Evolutionary conservation across 2,113 vertebrate genomes (phyloP).

Genomic region (Peromyscus californicus): DNA sequence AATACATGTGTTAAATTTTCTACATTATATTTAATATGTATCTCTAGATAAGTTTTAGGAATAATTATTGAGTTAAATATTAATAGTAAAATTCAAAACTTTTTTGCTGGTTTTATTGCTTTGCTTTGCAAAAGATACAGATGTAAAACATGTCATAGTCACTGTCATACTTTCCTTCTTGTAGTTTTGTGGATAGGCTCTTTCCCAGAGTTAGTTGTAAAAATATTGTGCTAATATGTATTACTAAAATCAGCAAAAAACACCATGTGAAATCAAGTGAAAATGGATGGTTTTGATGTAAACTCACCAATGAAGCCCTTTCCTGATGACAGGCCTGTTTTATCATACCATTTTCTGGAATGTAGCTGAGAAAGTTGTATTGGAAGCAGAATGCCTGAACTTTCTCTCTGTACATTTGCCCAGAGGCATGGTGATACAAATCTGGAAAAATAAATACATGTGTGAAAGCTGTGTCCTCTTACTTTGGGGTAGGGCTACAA

Average conservation of each 20-base stretch:
- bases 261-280: not conserved
- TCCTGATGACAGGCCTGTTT: constrained; percentile 27
- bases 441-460: constrained; percentile 43
- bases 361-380: constrained; percentile 21
- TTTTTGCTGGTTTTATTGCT: not conserved
- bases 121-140: not conserved
- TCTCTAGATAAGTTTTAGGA: constrained; percentile 39
- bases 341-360: constrained; percentile 22
- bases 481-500: not conserved
- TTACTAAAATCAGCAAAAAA: not conserved
- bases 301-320: not conserved
- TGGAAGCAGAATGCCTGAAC: not conserved
- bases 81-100: not conserved
- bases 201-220: constrained; percentile 9
- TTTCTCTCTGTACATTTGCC: constrained; percentile 56
- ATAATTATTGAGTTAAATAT: constrained; percentile 8
- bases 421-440: constrained; percentile 49
- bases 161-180: not conserved
- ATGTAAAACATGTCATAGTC: not conserved
- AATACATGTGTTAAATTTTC: not conserved
- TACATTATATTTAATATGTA: not conserved
- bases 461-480: constrained; percentile 44
- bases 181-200: not conserved
- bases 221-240: not conserved
- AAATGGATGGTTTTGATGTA: constrained; percentile 49